A percentile compares a stretch with the other conserved stretches of the same genome.
phyloP scores from a whole-genome alignment of 2,797 vertebrate genomes.

The Erethizon dorsatum region DNA sequence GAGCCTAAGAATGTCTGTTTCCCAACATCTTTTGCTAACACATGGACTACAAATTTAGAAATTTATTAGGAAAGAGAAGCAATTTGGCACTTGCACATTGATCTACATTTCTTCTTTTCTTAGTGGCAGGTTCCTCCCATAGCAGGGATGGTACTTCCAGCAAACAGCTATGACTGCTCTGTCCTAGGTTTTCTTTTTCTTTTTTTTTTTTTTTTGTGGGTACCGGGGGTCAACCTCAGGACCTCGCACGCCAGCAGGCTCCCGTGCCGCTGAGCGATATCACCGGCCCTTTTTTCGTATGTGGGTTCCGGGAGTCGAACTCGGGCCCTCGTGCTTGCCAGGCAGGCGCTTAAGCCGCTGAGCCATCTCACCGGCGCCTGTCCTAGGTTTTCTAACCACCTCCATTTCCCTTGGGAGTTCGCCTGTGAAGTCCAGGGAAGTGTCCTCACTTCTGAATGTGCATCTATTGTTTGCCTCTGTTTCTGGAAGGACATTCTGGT shows the following conservation, averaged over 20 bases:
- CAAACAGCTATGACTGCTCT: neutral
- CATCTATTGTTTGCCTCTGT: neutral
- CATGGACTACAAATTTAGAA: constrained; percentile 2
- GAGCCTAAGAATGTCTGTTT: neutral
- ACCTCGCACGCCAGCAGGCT: no score
- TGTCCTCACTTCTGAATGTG: rapidly evolving
- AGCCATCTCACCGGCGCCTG: no score
- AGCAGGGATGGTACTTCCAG: neutral
- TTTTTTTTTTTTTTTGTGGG: no score
- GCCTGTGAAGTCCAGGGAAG: neutral
- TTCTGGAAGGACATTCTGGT: neutral
- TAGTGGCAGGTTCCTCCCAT: neutral
- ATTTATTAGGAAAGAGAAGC: neutral
- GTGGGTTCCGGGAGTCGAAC: no score
- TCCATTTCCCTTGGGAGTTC: neutral
- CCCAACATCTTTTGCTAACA: neutral
- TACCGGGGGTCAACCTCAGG: no score
- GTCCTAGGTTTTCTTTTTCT: neutral
- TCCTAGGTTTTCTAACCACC: neutral
- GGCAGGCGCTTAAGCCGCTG: no score
- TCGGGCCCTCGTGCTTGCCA: no score
- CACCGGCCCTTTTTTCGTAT: no score
- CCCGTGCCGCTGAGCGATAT: no score
- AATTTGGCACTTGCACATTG: neutral
- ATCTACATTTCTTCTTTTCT: neutral